Evolutionary conservation across 2,888 invertebrate genomes (phyloP), one percentile per base, ranked within the genome.

Genomic region (Leptinotarsa haldemani): DNA sequence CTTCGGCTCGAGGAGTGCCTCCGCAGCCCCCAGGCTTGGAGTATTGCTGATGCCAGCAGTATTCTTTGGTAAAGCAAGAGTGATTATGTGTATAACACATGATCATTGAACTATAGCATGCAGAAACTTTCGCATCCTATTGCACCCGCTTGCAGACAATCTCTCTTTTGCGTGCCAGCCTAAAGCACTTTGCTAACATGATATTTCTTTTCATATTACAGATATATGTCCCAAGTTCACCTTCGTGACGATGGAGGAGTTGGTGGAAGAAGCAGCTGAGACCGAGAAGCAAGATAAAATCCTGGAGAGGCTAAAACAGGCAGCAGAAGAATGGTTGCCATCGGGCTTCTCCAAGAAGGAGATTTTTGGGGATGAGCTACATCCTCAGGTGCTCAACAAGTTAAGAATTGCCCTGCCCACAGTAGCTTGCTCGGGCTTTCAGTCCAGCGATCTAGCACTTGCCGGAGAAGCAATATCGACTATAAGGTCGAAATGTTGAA

Each of bases 361-460:
- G 3, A 15, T 81, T 16, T 53, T 80, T n/a, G 81, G 78, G 9
- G 73, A 69, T 9, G 58, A 74, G 3, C 18, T 73, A 3, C 78
- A 79, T 67, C 75, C 80, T 13, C 80, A 80, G 47, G 71, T 80
- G 3, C 63, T 82, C n/a, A 81, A 79, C 52, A 82, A 81, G 73
- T 65, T 82, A 4, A 76, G 81, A 46, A 82, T 81, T 64, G 82
- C 80, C 0, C 69, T 81, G 4, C 82, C 81, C 3, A 82, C 79
- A 12, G 79, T 80, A 0, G 80, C 65, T 82, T 52, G 79, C 74
- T 7, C 75, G 58, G 53, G 81, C 82, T 3, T 82, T 82, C 40
- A 73, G 73, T 3, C 80, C 80, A 16, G 70, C 67, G 2, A 16
- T 20, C 15, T 22, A n/a, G 4, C n/a, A 18, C 20, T 40, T 64